Evolutionary conservation across 1,140 invertebrate genomes (phyloP).

Genomic region (Orius insidiosus): DNA sequence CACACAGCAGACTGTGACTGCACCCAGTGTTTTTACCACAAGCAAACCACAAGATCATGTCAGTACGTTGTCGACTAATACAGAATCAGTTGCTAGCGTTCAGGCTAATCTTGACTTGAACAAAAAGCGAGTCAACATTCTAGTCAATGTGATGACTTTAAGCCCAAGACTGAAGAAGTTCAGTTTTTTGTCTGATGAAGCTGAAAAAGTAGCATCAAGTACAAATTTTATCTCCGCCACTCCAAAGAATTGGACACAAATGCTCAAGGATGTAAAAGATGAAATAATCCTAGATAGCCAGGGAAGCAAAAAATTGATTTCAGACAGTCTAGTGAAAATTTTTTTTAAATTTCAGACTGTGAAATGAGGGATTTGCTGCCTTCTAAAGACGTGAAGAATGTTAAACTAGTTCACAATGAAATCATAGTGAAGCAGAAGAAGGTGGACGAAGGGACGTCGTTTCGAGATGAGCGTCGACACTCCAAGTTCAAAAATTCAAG

Average conservation of each 20-base stretch:
- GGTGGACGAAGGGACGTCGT: neutral
- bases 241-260: conserved; percentile 6
- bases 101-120: too few species aligned
- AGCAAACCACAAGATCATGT: neutral
- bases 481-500: neutral
- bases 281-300: conserved; percentile 1
- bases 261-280: conserved; percentile 4
- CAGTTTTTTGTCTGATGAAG: neutral
- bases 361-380: too few species aligned
- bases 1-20: too few species aligned
- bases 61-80: too few species aligned
- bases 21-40: neutral
- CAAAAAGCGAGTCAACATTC: neutral
- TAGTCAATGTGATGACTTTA: neutral
- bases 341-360: neutral
- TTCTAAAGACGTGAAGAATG: too few species aligned
- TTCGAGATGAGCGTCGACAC: neutral
- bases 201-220: too few species aligned
- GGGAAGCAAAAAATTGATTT: conserved; percentile 1
- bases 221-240: neutral
- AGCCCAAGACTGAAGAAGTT: conserved; percentile 3
- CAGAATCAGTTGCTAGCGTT: too few species aligned
- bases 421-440: conserved; percentile 2
- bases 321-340: neutral
- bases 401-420: neutral